A percentile compares a stretch with the other conserved stretches of the same genome.
Conservation (phyloP, 2,888 invertebrate species). For the Erebia aethiops region DNA sequence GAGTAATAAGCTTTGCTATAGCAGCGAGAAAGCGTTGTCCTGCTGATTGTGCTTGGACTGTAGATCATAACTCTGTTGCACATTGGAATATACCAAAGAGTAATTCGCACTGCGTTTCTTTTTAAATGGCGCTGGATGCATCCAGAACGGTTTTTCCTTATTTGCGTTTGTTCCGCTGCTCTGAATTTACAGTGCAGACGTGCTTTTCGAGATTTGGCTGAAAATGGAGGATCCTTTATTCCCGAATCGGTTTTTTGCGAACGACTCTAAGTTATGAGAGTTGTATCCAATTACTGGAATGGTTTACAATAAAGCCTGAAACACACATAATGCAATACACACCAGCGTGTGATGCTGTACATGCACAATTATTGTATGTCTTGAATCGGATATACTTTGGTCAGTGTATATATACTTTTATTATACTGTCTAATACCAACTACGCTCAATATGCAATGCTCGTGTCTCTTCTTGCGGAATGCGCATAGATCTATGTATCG, state of each 20-base stretch:
- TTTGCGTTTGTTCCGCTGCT: constrained; percentile 17
- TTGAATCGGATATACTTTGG: no score
- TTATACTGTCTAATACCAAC: no score
- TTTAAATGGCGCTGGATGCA: constrained; percentile 8
- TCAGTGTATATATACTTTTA: no score
- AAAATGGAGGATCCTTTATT: constrained; percentile 16
- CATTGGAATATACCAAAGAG: neutral
- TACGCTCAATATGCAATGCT: no score
- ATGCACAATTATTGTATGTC: no score
- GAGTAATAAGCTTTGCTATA: no score
- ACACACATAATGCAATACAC: neutral
- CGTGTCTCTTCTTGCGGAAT: no score
- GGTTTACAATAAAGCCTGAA: neutral
- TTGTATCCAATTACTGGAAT: constrained; percentile 15
- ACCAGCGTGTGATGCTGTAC: no score
- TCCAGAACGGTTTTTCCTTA: constrained; percentile 19
- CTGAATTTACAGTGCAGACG: constrained; percentile 16
- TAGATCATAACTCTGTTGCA: neutral
- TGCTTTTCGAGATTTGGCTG: constrained; percentile 12
- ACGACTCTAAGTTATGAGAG: constrained; percentile 11
- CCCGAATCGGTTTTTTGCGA: constrained; percentile 18
- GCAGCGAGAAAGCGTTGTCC: no score
- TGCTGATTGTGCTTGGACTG: no score
- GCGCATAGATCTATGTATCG: no score
- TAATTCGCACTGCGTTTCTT: constrained; percentile 10